Base-by-base conservation (phyloP, 2,113 vertebrate genomes). In the Aphyosemion australe region DNA sequence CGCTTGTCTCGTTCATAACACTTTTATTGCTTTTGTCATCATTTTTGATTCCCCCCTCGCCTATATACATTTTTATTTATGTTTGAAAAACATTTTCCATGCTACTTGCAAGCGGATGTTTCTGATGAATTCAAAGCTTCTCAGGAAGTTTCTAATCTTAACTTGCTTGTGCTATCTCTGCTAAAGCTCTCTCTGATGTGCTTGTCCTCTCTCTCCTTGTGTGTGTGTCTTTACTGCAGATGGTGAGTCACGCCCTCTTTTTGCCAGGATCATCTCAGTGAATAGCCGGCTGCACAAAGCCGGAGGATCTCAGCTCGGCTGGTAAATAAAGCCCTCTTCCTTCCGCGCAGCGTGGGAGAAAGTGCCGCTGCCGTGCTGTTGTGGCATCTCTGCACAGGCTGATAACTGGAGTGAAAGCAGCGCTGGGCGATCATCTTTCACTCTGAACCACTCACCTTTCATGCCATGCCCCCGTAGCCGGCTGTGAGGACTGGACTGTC, bases 361-460 rank as follows among this genome's bases (percentile, higher is more conserved):
- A 86, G 84, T 81, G 78, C 74, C 74, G 84, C 84, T 82, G 83
- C 77, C 13, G 73, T 14, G 59, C 66, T 76, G 81, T 66, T 69
- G 65, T n/a, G 58, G 69, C 14, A 76, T 88, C 46, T 68, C 75
- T 46, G 72, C 65, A 34, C 4, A 64, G 84, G 69, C 77, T 61
- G 87, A 90, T 88, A 91, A 86, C 79, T 12, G 64, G 74, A 78
- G 87, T 78, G 79, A 91, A 91, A 88, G 88, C 68, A 21, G 62
- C 21, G 74, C 79, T 34, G 83, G 66, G 88, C 34, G 91, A 93
- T 94, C 91, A 16, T 84, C 90, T 95, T 95, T 93, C 93, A 88
- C 84, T 78, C 65, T 54, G 80, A 83, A 78, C 79, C 53, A n/a
- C 87, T 87, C 72, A 52, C 57, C 83, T 92, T 86, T 88, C 89